Evolutionary conservation across 2,888 invertebrate species (phyloP).

Genomic region (Drosophila recens): DNA sequence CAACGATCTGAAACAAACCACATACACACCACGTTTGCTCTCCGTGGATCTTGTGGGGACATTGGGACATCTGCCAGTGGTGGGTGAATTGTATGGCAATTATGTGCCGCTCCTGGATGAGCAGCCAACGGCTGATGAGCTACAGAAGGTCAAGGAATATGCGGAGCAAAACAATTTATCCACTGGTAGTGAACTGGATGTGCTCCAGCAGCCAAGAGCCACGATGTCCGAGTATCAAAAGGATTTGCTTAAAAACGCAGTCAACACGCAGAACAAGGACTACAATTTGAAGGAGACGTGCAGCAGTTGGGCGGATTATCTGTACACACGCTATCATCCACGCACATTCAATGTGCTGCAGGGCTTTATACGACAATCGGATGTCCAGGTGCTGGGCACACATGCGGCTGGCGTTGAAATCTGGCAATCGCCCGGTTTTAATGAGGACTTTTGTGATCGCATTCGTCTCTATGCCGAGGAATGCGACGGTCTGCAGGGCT

Average conservation of each 20-base stretch:
- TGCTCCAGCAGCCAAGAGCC: conserved; percentile 87
- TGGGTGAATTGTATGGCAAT: conserved; percentile 89
- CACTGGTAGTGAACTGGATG: conserved; percentile 86
- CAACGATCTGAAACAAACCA: conserved; percentile 89
- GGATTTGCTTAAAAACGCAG: conserved; percentile 86
- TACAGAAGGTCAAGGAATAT: conserved; percentile 67
- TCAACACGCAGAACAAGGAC: conserved; percentile 82
- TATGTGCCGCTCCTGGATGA: conserved; percentile 55
- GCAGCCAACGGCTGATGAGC: conserved; percentile 42
- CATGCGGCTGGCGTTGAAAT: conserved; percentile 88
- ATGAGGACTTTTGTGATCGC: conserved; percentile 91
- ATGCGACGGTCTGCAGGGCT: conserved; percentile 93
- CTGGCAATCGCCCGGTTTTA: conserved; percentile 89
- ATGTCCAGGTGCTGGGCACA: conserved; percentile 87
- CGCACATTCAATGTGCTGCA: conserved; percentile 91
- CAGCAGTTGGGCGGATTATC: conserved; percentile 94
- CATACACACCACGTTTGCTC: conserved; percentile 94
- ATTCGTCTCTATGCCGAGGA: conserved; percentile 95
- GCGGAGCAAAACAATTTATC: conserved; percentile 58
- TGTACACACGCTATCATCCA: conserved; percentile 92
- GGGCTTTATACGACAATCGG: conserved; percentile 88
- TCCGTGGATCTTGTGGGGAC: conserved; percentile 93
- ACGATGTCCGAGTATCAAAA: conserved; percentile 89
- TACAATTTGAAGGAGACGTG: conserved; percentile 89
- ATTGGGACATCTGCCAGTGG: conserved; percentile 89